These are phyloP conservation scores for Strix occidentalis DNA, from an alignment of 2,797 vertebrate species.

Conservation along the genomic window DNA sequence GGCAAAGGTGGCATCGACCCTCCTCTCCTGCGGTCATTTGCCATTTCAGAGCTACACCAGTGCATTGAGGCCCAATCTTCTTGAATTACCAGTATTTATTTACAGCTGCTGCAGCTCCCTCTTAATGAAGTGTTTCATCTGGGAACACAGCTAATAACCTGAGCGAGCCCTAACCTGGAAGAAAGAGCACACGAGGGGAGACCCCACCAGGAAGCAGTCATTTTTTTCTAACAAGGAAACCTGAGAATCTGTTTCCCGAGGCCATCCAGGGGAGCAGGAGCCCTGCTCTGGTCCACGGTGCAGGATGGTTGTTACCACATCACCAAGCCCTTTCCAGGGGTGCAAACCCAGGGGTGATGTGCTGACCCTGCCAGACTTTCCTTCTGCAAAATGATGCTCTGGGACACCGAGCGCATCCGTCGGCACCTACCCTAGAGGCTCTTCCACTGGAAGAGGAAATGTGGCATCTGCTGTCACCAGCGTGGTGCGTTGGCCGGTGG, in stretches of 20 bases:
- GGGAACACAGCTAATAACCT: neutral
- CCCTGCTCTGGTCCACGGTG: rapidly evolving
- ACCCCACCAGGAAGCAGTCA: neutral
- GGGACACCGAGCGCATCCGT: neutral
- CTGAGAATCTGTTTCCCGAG: neutral
- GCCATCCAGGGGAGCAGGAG: neutral
- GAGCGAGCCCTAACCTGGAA: neutral
- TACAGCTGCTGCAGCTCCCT: neutral
- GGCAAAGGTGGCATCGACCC: rapidly evolving
- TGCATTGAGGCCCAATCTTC: neutral
- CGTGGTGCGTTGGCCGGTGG: rapidly evolving
- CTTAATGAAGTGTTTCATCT: constrained; percentile 1
- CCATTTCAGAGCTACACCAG: neutral
- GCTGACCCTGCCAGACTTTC: neutral
- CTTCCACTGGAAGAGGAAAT: neutral
- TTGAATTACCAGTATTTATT: neutral
- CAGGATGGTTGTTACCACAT: neutral
- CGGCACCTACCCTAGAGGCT: neutral
- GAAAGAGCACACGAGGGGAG: rapidly evolving
- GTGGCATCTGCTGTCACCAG: neutral
- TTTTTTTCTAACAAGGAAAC: neutral
- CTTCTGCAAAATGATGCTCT: neutral
- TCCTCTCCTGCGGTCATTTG: neutral
- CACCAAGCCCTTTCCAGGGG: neutral
- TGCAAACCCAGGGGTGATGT: neutral